These are phyloP conservation scores for Atopsyche davidsoni DNA, from an alignment of 1,140 invertebrate species.

Conservation along the genomic window DNA sequence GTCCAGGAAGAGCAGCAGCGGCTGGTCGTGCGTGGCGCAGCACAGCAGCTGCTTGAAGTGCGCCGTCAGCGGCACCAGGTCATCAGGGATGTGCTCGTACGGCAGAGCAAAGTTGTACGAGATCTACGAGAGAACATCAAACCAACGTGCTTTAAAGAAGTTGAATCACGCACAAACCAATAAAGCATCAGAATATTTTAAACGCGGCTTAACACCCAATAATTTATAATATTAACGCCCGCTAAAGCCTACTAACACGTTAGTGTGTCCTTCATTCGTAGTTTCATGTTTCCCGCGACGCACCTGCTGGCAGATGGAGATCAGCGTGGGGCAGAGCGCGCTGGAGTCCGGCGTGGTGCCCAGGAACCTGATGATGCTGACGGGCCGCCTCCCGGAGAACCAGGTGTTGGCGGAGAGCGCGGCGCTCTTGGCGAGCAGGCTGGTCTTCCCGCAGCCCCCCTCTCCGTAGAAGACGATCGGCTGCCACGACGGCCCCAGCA, in stretches of 20 bases:
- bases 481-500: constrained; percentile 77
- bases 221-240: too few relatives aligned
- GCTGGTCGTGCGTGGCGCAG: constrained; percentile 72
- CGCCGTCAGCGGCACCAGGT: constrained; percentile 89
- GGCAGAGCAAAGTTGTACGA: constrained; percentile 91
- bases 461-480: constrained; percentile 92
- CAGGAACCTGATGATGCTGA: constrained; percentile 87
- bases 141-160: background rate
- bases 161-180: background rate
- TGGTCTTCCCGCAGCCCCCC: constrained; percentile 97
- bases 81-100: constrained; percentile 91
- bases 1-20: constrained; percentile 82
- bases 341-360: constrained; percentile 96
- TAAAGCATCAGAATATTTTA: too few relatives aligned
- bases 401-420: constrained; percentile 68
- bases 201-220: too few relatives aligned
- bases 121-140: constrained; percentile 58
- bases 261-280: too few relatives aligned
- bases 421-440: constrained; percentile 87
- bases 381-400: constrained; percentile 68
- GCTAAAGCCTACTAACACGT: too few relatives aligned
- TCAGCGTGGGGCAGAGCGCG: constrained; percentile 86
- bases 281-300: too few relatives aligned
- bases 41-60: constrained; percentile 92
- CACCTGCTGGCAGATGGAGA: constrained; percentile 92